Conservation (phyloP, 2,113 vertebrate species). For the Clarias batrachus region DNA sequence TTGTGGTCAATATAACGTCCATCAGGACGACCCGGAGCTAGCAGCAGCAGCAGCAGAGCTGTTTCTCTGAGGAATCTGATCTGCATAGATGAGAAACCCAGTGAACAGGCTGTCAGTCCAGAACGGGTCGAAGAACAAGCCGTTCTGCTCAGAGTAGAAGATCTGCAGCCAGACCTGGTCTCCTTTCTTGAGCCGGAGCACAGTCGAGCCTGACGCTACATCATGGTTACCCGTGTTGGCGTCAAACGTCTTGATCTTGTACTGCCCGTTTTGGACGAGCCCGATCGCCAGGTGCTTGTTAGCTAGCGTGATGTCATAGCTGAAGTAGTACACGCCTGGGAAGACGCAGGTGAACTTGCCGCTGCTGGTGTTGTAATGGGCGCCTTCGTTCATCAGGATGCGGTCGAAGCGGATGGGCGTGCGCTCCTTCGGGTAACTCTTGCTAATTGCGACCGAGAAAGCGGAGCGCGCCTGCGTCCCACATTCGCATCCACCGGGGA, state of each 20-base stretch:
- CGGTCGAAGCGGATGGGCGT: constrained; percentile 92
- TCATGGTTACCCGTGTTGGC: constrained; percentile 96
- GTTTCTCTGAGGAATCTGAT: constrained; percentile 80
- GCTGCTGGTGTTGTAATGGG: constrained; percentile 85
- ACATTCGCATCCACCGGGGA: constrained; percentile 85
- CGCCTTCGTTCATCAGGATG: constrained; percentile 91
- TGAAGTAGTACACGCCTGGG: constrained; percentile 93
- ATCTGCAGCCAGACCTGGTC: constrained; percentile 98
- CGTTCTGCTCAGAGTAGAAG: constrained; percentile 95
- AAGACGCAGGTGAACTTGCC: constrained; percentile 90
- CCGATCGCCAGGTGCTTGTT: constrained; percentile 96
- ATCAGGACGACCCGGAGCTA: constrained; percentile 55
- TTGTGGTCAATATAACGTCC: not conserved
- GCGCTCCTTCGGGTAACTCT: constrained; percentile 91
- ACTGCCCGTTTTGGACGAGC: constrained; percentile 92
- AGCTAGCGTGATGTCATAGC: constrained; percentile 92
- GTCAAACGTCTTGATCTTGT: constrained; percentile 93
- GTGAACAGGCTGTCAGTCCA: constrained; percentile 98
- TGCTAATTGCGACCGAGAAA: constrained; percentile 91
- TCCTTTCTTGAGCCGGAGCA: constrained; percentile 79
- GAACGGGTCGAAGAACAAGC: constrained; percentile 94
- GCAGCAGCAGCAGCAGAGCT: constrained; percentile 48
- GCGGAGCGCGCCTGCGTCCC: constrained; percentile 79
- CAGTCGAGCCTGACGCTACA: constrained; percentile 89
- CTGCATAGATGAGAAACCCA: constrained; percentile 91